Evolutionary conservation across 2,797 vertebrate genomes (phyloP).

Genomic region (Oophaga sylvatica): DNA sequence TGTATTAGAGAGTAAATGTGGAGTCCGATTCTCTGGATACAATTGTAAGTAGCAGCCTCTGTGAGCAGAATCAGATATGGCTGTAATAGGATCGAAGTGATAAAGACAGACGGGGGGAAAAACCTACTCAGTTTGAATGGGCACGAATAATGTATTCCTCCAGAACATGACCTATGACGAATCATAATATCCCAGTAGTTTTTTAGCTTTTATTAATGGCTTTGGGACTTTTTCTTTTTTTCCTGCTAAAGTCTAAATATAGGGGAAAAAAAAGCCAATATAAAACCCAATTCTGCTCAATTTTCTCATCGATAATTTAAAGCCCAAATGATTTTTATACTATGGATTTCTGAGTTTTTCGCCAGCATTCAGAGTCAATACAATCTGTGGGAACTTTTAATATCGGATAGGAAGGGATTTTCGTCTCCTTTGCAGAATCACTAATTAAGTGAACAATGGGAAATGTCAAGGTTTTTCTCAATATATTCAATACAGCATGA

Average conservation of each 20-base stretch:
- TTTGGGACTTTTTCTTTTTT: neutral
- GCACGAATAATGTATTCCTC: no score
- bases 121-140: no score
- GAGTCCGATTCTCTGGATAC: no score
- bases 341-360: constrained; percentile 24
- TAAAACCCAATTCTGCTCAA: neutral
- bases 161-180: no score
- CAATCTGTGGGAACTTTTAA: neutral
- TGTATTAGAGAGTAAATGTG: no score
- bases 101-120: no score
- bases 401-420: neutral
- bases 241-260: neutral
- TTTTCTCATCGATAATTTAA: constrained; percentile 27
- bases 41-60: no score
- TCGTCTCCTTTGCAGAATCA: constrained; percentile 14
- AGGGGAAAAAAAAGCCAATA: neutral
- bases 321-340: constrained; percentile 9
- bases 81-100: no score
- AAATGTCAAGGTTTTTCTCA: constrained; percentile 39
- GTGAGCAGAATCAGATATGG: no score
- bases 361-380: neutral
- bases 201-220: neutral
- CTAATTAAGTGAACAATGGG: constrained; percentile 11
- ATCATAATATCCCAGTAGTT: neutral
- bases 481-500: neutral